Evolutionary conservation across 2,113 vertebrate species (phyloP).

Genomic region (Collichthys lucidus): DNA sequence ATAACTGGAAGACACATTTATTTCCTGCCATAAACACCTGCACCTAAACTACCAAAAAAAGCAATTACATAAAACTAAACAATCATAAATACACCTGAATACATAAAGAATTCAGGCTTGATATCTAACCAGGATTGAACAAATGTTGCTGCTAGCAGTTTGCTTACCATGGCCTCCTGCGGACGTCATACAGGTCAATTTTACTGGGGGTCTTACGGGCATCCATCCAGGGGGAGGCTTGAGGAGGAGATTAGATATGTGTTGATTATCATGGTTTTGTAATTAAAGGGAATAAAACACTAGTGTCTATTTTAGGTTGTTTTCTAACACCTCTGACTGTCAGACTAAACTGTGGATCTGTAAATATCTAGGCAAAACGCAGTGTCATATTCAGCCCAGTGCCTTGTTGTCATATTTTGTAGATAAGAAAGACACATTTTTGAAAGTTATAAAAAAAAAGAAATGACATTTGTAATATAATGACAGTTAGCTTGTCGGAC

Average conservation of each 20-base stretch:
- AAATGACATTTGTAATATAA: neutral
- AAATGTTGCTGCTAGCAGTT: neutral
- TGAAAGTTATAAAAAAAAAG: neutral
- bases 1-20: neutral
- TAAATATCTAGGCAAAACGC: constrained; percentile 27
- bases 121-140: neutral
- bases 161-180: constrained; percentile 95
- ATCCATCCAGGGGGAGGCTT: constrained; percentile 98
- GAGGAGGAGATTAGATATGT: constrained; percentile 17
- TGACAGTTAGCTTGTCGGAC: constrained; percentile 5
- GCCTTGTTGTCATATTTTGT: neutral
- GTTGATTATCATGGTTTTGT: neutral
- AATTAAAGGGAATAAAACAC: constrained; percentile 26
- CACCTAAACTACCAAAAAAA: neutral
- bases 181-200: constrained; percentile 97
- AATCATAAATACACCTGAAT: neutral
- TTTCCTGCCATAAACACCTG: neutral
- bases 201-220: constrained; percentile 93
- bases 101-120: neutral
- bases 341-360: constrained; percentile 27
- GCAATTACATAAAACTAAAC: neutral
- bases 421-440: constrained; percentile 23
- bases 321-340: constrained; percentile 19
- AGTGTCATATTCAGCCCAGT: constrained; percentile 8
- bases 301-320: constrained; percentile 19